A percentile compares a stretch with the other conserved stretches of the same genome.
Conservation (phyloP, 2,888 invertebrate species). For the Macropis europaea region DNA sequence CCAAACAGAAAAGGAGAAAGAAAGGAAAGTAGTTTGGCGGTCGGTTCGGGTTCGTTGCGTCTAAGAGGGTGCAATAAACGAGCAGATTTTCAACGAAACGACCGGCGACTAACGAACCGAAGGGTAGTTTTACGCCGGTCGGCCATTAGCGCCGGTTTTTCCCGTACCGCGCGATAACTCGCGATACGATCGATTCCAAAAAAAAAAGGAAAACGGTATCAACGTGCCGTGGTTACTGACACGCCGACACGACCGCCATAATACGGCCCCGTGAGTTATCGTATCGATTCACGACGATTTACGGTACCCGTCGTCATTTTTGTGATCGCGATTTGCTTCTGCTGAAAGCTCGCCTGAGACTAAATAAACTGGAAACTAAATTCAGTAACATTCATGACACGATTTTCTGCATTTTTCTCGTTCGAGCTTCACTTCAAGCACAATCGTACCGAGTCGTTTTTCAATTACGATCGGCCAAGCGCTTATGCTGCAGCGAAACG, state of each 20-base stretch:
- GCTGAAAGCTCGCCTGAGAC: too few relatives aligned
- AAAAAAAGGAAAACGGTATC: conserved; percentile 2
- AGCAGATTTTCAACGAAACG: conserved; percentile 60
- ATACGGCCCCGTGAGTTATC: not conserved
- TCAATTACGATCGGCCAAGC: too few relatives aligned
- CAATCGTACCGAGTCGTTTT: too few relatives aligned
- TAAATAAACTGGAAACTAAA: too few relatives aligned
- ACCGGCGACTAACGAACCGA: conserved; percentile 60
- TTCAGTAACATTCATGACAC: too few relatives aligned
- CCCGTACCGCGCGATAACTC: conserved; percentile 30
- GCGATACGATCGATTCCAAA: conserved; percentile 17
- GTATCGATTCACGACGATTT: too few relatives aligned
- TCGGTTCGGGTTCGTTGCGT: conserved; percentile 60
- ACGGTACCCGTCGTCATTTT: too few relatives aligned
- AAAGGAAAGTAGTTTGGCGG: conserved; percentile 52
- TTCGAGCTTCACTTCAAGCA: too few relatives aligned
- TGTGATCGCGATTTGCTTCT: too few relatives aligned
- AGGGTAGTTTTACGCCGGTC: conserved; percentile 43
- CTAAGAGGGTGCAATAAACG: conserved; percentile 65
- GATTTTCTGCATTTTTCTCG: too few relatives aligned
- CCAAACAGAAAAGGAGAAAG: conserved; percentile 56
- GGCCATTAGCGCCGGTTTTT: conserved; percentile 44
- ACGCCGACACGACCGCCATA: not conserved
- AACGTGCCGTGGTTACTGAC: conserved; percentile 14
- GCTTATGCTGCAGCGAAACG: too few relatives aligned